Percentiles rank a stretch among this genome's conserved stretches.
Evolutionary conservation across 2,888 invertebrate genomes (phyloP).

Genomic region (Tetropium fuscum): DNA sequence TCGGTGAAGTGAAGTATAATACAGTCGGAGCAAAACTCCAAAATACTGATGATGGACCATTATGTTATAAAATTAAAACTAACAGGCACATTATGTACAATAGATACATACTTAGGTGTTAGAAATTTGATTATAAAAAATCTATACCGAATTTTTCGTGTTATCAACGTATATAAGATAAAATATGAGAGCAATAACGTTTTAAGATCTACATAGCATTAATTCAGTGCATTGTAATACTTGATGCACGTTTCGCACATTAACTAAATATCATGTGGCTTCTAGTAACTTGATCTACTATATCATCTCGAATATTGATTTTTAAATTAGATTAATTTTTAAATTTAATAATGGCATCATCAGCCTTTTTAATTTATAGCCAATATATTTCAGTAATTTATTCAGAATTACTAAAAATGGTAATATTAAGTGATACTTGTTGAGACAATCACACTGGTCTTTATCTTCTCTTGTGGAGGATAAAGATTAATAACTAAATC

Average conservation of each 20-base stretch:
- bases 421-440: conserved; percentile 35
- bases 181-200: conserved; percentile 12
- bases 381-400: neutral
- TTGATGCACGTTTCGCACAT: neutral
- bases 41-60: too few species aligned
- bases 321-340: too few species aligned
- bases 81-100: too few species aligned
- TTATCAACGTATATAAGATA: neutral
- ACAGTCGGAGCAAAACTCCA: too few species aligned
- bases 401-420: conserved; percentile 6
- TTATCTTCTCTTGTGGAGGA: conserved; percentile 25
- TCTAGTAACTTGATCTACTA: too few species aligned
- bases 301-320: too few species aligned
- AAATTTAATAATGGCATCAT: too few species aligned
- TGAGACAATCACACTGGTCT: conserved; percentile 40
- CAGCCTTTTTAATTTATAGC: too few species aligned
- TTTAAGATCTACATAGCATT: too few species aligned
- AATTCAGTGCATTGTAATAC: neutral
- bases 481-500: conserved; percentile 22
- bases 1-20: too few species aligned
- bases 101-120: too few species aligned
- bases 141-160: neutral
- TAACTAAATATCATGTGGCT: neutral
- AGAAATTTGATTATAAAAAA: too few species aligned
- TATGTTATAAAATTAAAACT: neutral